A percentile compares a stretch with the other conserved stretches of the same genome.
Conservation (phyloP, 2,888 invertebrate species). For the Drosophila aldrichi region DNA sequence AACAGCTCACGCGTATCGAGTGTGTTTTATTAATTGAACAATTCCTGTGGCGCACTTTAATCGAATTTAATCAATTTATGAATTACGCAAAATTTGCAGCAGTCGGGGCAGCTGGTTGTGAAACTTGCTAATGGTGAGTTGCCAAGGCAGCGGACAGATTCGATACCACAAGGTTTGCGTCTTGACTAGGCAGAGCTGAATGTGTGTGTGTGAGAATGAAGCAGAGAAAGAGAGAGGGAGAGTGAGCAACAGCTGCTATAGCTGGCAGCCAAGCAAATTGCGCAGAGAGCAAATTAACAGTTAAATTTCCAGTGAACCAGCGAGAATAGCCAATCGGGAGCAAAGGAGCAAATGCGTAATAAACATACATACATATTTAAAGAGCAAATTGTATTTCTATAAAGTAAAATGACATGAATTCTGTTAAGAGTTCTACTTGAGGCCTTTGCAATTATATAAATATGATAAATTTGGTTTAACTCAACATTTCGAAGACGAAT, state of each 20-base stretch:
- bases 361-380: neutral
- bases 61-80: slow-evolving; percentile 73
- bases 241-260: neutral
- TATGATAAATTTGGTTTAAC: too few relatives aligned
- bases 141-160: too few relatives aligned
- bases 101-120: slow-evolving; percentile 17
- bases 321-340: slow-evolving; percentile 2
- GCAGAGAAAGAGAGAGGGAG: too few relatives aligned
- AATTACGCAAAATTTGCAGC: slow-evolving; percentile 54
- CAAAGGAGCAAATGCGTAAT: neutral
- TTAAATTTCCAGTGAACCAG: slow-evolving; percentile 4
- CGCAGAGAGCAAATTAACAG: slow-evolving; percentile 10
- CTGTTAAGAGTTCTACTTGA: too few relatives aligned
- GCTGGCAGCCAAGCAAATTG: slow-evolving; percentile 3
- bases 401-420: too few relatives aligned
- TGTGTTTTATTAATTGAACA: slow-evolving; percentile 56
- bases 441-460: too few relatives aligned
- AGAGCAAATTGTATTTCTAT: neutral
- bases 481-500: too few relatives aligned
- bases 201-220: neutral
- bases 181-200: neutral
- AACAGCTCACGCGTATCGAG: slow-evolving; percentile 39
- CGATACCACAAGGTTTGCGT: slow-evolving; percentile 22
- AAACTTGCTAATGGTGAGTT: slow-evolving; percentile 41
- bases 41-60: slow-evolving; percentile 63